These are phyloP conservation scores for Malurus splendens DNA, from an alignment of 2,797 vertebrate genomes.

Conservation along the genomic window DNA sequence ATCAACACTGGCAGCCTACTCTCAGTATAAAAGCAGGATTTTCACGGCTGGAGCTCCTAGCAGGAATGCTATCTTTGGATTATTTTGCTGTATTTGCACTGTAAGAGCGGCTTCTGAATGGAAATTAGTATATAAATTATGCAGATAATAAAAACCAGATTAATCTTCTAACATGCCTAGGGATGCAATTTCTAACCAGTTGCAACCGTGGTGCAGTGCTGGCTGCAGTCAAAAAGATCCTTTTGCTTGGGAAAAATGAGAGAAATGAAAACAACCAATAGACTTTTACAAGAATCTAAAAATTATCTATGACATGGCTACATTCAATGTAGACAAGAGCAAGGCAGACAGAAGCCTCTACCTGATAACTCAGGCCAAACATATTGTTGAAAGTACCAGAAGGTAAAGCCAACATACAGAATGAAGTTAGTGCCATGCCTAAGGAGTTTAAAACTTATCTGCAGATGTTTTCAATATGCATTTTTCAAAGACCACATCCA, in stretches of 20 bases:
- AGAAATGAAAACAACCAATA: neutral
- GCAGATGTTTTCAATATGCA: neutral
- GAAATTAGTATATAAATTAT: neutral
- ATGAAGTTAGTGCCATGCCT: neutral
- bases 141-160: neutral
- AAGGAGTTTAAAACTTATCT: neutral
- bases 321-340: accelerated
- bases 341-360: neutral
- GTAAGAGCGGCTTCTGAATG: neutral
- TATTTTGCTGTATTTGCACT: neutral
- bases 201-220: neutral
- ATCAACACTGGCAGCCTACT: neutral
- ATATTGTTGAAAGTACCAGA: neutral
- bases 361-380: neutral
- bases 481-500: neutral
- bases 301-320: neutral
- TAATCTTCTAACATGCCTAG: neutral
- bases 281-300: accelerated
- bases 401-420: neutral
- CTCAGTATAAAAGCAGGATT: neutral
- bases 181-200: neutral
- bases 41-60: neutral
- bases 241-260: neutral
- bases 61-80: neutral
- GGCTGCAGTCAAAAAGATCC: neutral